Percentiles rank a stretch among this genome's conserved stretches.
Evolutionary conservation across 2,113 vertebrate species (phyloP).

Genomic region (rat (Rattus norvegicus)): DNA sequence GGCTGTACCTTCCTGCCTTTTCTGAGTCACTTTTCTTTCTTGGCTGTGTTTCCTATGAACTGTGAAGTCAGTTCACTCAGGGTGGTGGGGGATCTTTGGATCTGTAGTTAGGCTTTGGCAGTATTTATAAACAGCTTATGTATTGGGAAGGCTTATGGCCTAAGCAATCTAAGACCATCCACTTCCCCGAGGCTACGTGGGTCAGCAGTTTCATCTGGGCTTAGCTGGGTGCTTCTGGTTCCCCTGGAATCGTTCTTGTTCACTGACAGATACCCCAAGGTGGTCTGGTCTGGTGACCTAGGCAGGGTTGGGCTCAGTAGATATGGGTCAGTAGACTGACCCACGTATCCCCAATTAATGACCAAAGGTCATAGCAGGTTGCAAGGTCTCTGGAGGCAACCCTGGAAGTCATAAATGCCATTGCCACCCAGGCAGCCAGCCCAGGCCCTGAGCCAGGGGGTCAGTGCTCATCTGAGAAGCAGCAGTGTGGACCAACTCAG

Average conservation of each 20-base stretch:
- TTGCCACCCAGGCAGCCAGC: too few relatives aligned
- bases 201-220: background rate
- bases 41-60: background rate
- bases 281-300: background rate
- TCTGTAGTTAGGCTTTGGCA: background rate
- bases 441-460: background rate
- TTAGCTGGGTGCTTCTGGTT: background rate
- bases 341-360: background rate
- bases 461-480: rapidly evolving
- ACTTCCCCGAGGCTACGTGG: background rate
- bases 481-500: background rate
- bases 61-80: background rate
- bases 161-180: background rate
- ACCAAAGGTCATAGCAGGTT: background rate
- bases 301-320: background rate
- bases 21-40: background rate
- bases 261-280: background rate
- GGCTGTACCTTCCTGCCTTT: background rate
- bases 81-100: background rate
- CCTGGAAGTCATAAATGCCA: background rate
- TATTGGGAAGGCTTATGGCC: background rate
- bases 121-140: background rate
- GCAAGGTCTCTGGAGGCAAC: background rate
- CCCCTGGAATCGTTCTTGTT: background rate
- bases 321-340: background rate